Evolutionary conservation across 2,797 vertebrate species (phyloP).

Genomic region (Galagoides demidoff): DNA sequence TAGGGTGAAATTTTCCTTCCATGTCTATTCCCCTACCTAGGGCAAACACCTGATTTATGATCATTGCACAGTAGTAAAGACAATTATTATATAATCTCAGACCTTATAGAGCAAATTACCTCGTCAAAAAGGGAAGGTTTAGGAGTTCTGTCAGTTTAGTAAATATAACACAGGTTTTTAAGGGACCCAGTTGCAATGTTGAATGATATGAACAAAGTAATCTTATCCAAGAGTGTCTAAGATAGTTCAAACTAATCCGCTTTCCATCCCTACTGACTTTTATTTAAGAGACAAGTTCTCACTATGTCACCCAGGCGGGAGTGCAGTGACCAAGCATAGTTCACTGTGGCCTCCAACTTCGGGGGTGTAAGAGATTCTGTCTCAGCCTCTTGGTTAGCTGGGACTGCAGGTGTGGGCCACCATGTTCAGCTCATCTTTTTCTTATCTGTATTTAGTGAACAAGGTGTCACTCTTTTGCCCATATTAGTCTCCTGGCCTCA

Average conservation of each 20-base stretch:
- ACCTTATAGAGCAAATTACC: background rate
- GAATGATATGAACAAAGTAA: background rate
- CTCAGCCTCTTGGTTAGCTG: background rate
- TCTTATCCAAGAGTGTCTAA: background rate
- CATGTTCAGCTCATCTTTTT: background rate
- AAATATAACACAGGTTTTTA: background rate
- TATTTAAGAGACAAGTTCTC: background rate
- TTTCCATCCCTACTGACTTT: background rate
- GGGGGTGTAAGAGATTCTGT: background rate
- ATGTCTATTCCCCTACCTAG: background rate
- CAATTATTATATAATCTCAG: background rate
- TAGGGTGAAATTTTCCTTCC: background rate
- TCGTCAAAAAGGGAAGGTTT: background rate
- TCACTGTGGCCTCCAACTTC: background rate
- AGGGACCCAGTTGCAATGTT: background rate
- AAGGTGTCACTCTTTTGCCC: background rate
- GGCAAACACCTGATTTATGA: constrained; percentile 27
- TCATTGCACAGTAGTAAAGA: background rate
- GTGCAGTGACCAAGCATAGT: background rate
- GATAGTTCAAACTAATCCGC: background rate
- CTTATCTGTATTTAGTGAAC: background rate
- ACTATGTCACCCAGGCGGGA: background rate
- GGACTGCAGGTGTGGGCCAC: background rate
- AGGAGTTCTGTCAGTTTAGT: background rate
- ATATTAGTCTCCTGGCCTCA: background rate